phyloP scores from a whole-genome alignment of 2,113 vertebrate genomes.

The Siniperca chuatsi region DNA sequence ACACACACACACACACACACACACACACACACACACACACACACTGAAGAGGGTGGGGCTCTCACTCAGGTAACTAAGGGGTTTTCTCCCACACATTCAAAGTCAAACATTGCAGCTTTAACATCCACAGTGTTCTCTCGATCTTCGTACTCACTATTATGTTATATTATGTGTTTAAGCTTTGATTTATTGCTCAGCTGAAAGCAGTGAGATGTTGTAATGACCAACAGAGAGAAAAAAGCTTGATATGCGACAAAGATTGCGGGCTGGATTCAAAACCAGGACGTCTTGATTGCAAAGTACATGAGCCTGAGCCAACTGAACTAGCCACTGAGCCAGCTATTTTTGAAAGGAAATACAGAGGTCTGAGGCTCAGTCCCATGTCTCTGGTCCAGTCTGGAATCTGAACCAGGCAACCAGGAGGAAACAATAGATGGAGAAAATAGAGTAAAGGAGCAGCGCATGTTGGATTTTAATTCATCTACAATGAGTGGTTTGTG shows the following conservation, averaged over 20 bases:
- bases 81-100: neutral
- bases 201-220: neutral
- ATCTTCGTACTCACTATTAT: neutral
- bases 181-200: neutral
- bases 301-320: conserved; percentile 1
- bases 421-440: conserved; percentile 25
- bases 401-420: conserved; percentile 29
- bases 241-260: neutral
- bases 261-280: conserved; percentile 2
- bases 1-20: conserved; percentile 12
- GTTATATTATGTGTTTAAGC: neutral
- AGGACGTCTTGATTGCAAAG: conserved; percentile 21
- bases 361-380: conserved; percentile 27
- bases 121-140: neutral
- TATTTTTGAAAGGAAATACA: conserved; percentile 13
- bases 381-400: conserved; percentile 37
- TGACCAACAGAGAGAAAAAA: conserved; percentile 5
- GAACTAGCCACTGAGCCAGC: conserved; percentile 1
- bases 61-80: conserved; percentile 14
- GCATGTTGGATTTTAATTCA: conserved; percentile 26
- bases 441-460: conserved; percentile 25
- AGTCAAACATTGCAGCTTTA: neutral
- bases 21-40: conserved; percentile 12
- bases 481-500: conserved; percentile 13
- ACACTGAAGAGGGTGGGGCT: conserved; percentile 22